Base-by-base conservation (phyloP, 2,797 vertebrate species). In the Phoebastria nigripes region DNA sequence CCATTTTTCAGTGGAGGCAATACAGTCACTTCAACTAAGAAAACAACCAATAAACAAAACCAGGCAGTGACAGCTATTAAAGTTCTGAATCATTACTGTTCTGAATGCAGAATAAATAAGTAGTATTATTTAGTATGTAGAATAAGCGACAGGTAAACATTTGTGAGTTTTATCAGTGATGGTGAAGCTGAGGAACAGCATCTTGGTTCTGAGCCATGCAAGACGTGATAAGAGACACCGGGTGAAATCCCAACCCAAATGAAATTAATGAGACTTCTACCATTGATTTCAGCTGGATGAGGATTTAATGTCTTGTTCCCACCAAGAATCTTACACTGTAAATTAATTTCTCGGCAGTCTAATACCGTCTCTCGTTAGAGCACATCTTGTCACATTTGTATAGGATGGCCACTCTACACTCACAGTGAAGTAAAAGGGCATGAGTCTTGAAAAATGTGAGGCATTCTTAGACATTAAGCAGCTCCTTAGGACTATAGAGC, bases 31-130 rank as follows among this genome's bases (percentile, higher is more conserved):
- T 80, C 77, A 89, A 82, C 41, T 70, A 89, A 85, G 61, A 89
- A 87, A 94, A 72, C 63, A 96, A 84, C 55, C 55, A 79, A 80
- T 89, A 95, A 95, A 92, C 55, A 96, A 94, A 92, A 41, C 19
- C 9, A 85, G 31, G 17, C 41, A 52, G 47, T 80, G 70, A 67
- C 63, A 85, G 56, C 69, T 67, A 80, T 94, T 96, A 91, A 89
- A 87, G 73, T 86, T 82, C 69, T 91, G 87, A 95, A 67, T 95
- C 80, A 86, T 87, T 88, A 35, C 58, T 1, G 3, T 70, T 84
- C 66, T 67, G 51, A 93, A 93, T 39, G 39, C 63, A 78, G 61
- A 92, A 96, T 81, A 92, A 81, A 41, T 56, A 72, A 79, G 17
- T 16, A 35, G 8, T 17, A 31, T 47, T 84, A 63, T 82, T 89